Base-by-base conservation (phyloP, 2,113 vertebrate species). In the Eublepharis macularius region DNA sequence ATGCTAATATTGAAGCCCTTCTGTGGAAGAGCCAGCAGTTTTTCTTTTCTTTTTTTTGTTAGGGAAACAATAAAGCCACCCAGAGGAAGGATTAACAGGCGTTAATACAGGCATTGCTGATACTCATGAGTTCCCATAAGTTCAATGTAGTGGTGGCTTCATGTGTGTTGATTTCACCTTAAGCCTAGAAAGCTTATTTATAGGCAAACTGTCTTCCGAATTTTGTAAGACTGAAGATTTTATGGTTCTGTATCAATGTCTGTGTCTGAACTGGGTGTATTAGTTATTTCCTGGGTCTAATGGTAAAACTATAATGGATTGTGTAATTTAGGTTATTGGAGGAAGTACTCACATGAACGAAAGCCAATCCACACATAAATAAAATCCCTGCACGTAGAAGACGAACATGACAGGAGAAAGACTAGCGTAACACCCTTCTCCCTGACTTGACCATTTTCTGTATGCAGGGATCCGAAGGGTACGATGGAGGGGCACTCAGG, bases 81-180 rank as follows among this genome's bases (percentile, higher is more conserved):
- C 80, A 79, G 88, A 85, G 65, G 78, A 92, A 86, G 85, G 76
- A 89, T 69, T 83, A 43, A 51, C 43, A n/a, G n/a, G n/a, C n/a
- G n/a, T n/a, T n/a, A n/a, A n/a, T n/a, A n/a, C 26, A 43, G 73
- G 2, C 7, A 47, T 77, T 49, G 19, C 21, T 63, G 7, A 9
- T 63, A 24, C 39, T 92, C 85, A 85, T 63, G 0, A 90, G 75
- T 91, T 94, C 86, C 86, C 91, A 77, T 92, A 92, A 86, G 86
- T 83, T 81, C 60, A 69, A 83, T 84, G 80, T 79, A 88, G 92
- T 91, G 79, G 83, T 84, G 91, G 92, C 86, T 77, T 26, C 89
- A 92, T 94, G 92, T 90, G 92, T 88, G 92, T 90, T 87, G 90
- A 92, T 92, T 93, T 91, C 90, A 87, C 87, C 91, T 89, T 89